Percentiles rank a stretch among this genome's conserved stretches.
These are phyloP conservation scores for Henicopernis longicauda DNA, from an alignment of 2,113 vertebrate species.

Conservation along the genomic window DNA sequence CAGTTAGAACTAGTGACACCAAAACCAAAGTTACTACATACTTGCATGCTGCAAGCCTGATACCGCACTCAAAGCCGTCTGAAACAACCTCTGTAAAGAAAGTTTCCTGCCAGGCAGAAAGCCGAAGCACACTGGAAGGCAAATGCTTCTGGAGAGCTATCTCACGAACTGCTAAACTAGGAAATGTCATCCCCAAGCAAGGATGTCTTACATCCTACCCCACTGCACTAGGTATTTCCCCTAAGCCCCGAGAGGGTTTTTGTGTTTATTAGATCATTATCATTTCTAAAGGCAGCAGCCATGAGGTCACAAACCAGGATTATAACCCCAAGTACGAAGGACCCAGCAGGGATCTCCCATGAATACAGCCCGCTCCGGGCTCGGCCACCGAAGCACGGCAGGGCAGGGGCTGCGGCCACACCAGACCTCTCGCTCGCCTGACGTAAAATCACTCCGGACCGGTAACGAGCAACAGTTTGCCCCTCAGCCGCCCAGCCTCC, in stretches of 20 bases:
- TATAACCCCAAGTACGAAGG: neutral
- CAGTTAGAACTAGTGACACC: neutral
- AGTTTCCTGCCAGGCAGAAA: neutral
- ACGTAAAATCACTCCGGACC: neutral
- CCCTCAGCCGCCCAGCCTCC: neutral
- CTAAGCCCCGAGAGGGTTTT: neutral
- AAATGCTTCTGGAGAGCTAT: neutral
- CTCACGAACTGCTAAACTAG: neutral
- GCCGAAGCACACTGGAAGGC: neutral
- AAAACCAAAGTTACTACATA: neutral
- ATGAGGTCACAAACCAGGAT: neutral
- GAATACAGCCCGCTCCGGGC: neutral
- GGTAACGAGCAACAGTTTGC: conserved; percentile 42
- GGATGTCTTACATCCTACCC: neutral
- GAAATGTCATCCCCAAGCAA: neutral
- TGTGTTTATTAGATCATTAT: neutral
- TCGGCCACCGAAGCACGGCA: neutral
- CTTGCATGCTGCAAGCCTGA: neutral
- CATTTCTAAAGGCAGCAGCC: conserved; percentile 19
- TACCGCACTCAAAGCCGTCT: neutral
- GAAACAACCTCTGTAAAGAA: neutral
- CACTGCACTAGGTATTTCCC: neutral
- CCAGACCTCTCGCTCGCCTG: neutral
- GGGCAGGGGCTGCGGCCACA: neutral
- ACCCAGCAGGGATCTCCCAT: neutral